Conservation (phyloP, 2,888 invertebrate species). For the Nemapogon koenigi region DNA sequence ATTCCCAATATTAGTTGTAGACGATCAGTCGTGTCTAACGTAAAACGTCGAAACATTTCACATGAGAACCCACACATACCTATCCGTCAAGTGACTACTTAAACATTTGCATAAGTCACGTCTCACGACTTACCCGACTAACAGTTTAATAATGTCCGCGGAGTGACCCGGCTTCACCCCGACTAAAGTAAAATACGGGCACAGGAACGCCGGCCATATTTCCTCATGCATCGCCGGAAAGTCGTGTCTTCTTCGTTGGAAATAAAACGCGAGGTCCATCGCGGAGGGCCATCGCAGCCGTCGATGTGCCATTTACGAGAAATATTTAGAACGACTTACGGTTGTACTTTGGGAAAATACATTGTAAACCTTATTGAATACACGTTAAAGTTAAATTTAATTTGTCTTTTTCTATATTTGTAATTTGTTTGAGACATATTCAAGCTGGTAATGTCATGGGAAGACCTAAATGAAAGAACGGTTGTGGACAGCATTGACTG, state of each 20-base stretch:
- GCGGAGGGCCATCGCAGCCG: constrained; percentile 58
- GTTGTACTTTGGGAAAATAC: not conserved
- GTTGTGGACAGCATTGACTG: constrained; percentile 52
- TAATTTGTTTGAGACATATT: not conserved
- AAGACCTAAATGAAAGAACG: constrained; percentile 60
- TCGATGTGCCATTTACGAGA: constrained; percentile 35
- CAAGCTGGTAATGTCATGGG: constrained; percentile 60
- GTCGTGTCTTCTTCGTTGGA: constrained; percentile 63
- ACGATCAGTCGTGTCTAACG: constrained; percentile 2
- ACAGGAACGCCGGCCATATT: constrained; percentile 59
- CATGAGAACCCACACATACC: constrained; percentile 55
- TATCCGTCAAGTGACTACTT: constrained; percentile 59
- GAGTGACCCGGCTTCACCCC: constrained; percentile 8
- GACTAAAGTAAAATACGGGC: constrained; percentile 47
- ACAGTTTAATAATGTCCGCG: constrained; percentile 58
- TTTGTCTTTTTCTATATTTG: not conserved
- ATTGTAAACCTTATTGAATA: constrained; percentile 12
- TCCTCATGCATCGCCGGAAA: constrained; percentile 56
- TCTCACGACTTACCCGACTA: constrained; percentile 51
- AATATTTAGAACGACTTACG: constrained; percentile 24
- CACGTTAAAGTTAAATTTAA: constrained; percentile 13
- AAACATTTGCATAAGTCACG: constrained; percentile 64
- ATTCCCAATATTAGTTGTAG: constrained; percentile 5
- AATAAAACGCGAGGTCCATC: constrained; percentile 64
- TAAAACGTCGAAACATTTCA: constrained; percentile 27